Evolutionary conservation across 2,113 vertebrate species (phyloP).

Genomic region (Lanius ludovicianus): DNA sequence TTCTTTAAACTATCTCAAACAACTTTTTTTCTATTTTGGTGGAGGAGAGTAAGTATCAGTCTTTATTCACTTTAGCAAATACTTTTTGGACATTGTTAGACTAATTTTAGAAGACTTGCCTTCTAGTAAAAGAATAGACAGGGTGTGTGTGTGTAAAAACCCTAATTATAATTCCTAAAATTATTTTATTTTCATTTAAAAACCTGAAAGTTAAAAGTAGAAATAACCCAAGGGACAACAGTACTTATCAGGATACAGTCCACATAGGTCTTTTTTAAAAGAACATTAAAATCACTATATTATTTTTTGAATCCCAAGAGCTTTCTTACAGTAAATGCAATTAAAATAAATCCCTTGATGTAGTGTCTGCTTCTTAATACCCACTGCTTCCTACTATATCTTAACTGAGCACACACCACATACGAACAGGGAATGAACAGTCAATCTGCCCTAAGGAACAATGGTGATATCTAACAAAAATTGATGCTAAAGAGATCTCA

Average conservation of each 20-base stretch:
- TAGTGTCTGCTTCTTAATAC: slow-evolving; percentile 26
- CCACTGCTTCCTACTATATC: neutral
- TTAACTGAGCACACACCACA: neutral
- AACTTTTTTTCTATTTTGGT: neutral
- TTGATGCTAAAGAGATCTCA: neutral
- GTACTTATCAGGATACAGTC: neutral
- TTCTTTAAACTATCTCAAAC: neutral
- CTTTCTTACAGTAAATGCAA: slow-evolving; percentile 42
- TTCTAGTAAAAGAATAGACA: neutral
- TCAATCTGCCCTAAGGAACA: slow-evolving; percentile 1
- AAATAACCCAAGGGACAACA: slow-evolving; percentile 1
- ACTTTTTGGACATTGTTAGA: neutral
- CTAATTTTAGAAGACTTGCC: neutral
- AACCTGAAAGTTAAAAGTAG: neutral
- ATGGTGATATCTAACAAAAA: slow-evolving; percentile 3
- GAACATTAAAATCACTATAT: neutral
- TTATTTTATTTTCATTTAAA: slow-evolving; percentile 43
- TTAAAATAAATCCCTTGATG: slow-evolving; percentile 50
- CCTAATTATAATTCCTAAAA: neutral
- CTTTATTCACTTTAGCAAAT: neutral
- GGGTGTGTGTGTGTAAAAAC: neutral
- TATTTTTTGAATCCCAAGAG: slow-evolving; percentile 34
- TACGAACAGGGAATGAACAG: neutral
- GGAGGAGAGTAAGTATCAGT: neutral
- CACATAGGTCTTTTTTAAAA: neutral